Evolutionary conservation across 2,888 invertebrate species (phyloP), one percentile per base, ranked within the genome.

Genomic region (Leuctra nigra): DNA sequence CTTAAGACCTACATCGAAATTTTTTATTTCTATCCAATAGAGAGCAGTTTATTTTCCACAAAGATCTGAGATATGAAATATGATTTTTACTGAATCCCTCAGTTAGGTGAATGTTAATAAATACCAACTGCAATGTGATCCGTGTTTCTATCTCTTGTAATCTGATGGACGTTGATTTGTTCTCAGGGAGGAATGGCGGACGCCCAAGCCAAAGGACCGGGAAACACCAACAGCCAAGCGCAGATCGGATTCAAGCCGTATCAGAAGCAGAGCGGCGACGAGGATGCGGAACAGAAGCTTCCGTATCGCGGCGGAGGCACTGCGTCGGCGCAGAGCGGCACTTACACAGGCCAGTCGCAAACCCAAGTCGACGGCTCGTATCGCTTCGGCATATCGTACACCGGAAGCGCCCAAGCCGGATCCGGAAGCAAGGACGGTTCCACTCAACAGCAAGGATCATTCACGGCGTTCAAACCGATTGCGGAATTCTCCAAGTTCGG

Each of bases 241-340:
- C 91, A 91, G 73, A 90, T 91, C 59, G 91, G 90, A 1, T 91
- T 91, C 67, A 82, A 84, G 53, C 91, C 91, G 0, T 82, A 82
- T 63, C 78, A 81, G 64, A 65, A 65, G 3, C 82, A 82, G 47
- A 76, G 77, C 64, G 65, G 70, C 23, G 62, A 58, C 4, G 74
- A 75, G 11, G 63, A 67, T 13, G 72, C 75, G 46, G 69, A 68
- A 38, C 77, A 79, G 61, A 72, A 74, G 50, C 72, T 71, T 58
- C 82, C 86, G 3, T 85, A 84, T 66, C 79, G 79, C 56, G 90
- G 91, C 1, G 84, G 86, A 29, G 91, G 90, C 6, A 80, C 84
- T 59, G 85, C 91, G 0, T 84, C 86, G 2, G 84, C 91, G 1
- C 89, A 90, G 69, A 84, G 88, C 53, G 86, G 85, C 61, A 78